Evolutionary conservation across 2,888 invertebrate species (phyloP), one percentile per base, ranked within the genome.

Genomic region (Elysia crispata): DNA sequence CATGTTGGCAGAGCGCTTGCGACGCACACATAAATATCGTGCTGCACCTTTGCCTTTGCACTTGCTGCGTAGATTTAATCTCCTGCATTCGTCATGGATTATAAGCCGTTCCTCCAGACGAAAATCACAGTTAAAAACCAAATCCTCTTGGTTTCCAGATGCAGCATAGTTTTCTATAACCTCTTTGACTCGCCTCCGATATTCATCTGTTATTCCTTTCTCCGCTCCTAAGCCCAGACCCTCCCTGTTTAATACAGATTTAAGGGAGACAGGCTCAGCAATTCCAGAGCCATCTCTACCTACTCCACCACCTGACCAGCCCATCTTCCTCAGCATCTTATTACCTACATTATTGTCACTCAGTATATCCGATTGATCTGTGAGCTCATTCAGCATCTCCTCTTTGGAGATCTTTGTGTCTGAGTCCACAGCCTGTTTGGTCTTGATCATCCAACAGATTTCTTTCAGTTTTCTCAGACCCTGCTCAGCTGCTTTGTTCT

Each of bases 221-320:
- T 80, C 82, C 3, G 85, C 83, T 23, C 76, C 74, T 41, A 90
- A 84, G 20, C 93, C 91, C 49, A 92, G 84, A 23, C 93, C 91
- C 81, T 88, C 86, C 50, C 90, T 83, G 73, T 87, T 89, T 77
- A 91, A 85, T 5, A 91, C 87, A 50, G 81, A 83, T 15, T 86
- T 85, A 31, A 85, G 67, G 1, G 84, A 89, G 0, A 94, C 92
- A 31, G 95, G 95, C 83, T 95, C 94, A 0, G 93, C 93, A 54
- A 95, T 94, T 0, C 96, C 96, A 70, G 94, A 93, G 0, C 92
- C 92, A 0, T 93, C 92, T 0, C 93, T 92, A 0, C 95, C 96
- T 1, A 96, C 92, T 0, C 95, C 95, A 6, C 95, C 95, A 1
- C 95, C 95, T 5, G 93, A 92, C 95, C 95, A 96, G 0, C 96